These are phyloP conservation scores for Huso huso DNA, from an alignment of 2,797 vertebrate genomes.

Conservation along the genomic window DNA sequence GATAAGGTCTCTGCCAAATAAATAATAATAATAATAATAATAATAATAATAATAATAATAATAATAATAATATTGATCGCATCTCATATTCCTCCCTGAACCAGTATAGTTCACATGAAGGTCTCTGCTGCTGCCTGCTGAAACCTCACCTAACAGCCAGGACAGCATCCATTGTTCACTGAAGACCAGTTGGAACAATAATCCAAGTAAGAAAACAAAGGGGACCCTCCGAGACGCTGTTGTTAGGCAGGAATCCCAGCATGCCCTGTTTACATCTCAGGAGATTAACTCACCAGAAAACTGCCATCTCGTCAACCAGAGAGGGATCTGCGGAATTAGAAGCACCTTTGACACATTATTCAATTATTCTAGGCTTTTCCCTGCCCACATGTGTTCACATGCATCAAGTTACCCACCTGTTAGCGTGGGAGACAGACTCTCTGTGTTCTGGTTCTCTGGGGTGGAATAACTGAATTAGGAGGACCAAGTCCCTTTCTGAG, in stretches of 20 bases:
- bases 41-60: no score
- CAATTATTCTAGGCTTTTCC: conserved; percentile 24
- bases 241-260: neutral
- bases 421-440: conserved; percentile 16
- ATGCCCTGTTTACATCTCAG: neutral
- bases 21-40: no score
- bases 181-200: neutral
- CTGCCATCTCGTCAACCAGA: conserved; percentile 23
- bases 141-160: neutral
- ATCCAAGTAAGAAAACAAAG: neutral
- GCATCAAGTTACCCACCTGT: conserved; percentile 45
- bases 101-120: neutral
- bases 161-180: neutral
- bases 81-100: no score
- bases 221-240: no score
- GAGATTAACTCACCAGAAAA: conserved; percentile 25
- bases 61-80: no score
- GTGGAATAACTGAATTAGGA: conserved; percentile 31
- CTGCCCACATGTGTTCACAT: conserved; percentile 21
- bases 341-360: conserved; percentile 33
- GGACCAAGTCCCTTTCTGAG: no score
- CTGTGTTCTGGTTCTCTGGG: conserved; percentile 32
- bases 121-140: neutral
- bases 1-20: no score
- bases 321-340: conserved; percentile 31